Evolutionary conservation across 1,140 invertebrate genomes (phyloP).

Genomic region (Euwallacea similis): DNA sequence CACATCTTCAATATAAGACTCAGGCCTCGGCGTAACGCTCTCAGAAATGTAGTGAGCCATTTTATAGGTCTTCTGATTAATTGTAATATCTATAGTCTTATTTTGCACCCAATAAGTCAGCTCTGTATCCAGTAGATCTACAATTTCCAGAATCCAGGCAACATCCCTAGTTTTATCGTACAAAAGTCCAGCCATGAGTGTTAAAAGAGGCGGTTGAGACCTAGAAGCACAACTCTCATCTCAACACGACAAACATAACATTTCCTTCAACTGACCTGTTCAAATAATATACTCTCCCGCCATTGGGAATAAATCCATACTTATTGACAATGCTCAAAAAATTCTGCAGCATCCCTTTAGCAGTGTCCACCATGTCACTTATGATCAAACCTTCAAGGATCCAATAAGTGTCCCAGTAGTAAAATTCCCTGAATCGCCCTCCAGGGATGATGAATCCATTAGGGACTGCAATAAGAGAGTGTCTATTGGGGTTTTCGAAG

Average conservation of each 20-base stretch:
- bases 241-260: neutral
- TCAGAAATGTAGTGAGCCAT: constrained; percentile 62
- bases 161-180: constrained; percentile 66
- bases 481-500: constrained; percentile 59
- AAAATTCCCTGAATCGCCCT: constrained; percentile 82
- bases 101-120: constrained; percentile 66
- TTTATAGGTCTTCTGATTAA: constrained; percentile 59
- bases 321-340: constrained; percentile 64
- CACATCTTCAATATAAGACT: constrained; percentile 71
- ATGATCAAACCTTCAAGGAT: constrained; percentile 77
- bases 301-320: constrained; percentile 66
- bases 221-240: constrained; percentile 53
- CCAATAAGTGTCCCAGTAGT: constrained; percentile 93
- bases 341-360: constrained; percentile 75
- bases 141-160: constrained; percentile 62
- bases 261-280: constrained; percentile 56
- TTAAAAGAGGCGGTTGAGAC: constrained; percentile 81
- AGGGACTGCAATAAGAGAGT: constrained; percentile 75
- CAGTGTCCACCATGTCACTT: constrained; percentile 76
- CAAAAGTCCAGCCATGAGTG: constrained; percentile 75
- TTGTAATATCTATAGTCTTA: constrained; percentile 58
- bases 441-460: constrained; percentile 85
- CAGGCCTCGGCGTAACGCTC: constrained; percentile 74
- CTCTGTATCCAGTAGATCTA: constrained; percentile 69
- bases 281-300: constrained; percentile 74